Evolutionary conservation across 2,888 invertebrate species (phyloP).

Genomic region (Aphidoletes aphidimyza): DNA sequence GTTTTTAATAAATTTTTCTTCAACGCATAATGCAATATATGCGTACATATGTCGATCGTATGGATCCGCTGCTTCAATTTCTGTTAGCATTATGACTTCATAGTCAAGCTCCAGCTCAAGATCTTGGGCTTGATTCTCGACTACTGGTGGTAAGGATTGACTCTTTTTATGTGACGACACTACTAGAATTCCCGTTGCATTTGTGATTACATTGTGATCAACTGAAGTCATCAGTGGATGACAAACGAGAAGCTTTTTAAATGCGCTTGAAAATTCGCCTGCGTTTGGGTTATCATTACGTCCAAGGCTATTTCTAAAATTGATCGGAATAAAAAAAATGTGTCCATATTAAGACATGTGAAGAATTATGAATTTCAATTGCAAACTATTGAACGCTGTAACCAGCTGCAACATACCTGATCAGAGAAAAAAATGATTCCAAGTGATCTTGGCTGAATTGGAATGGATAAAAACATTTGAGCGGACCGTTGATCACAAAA

Average conservation of each 20-base stretch:
- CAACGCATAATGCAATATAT: slow-evolving; percentile 34
- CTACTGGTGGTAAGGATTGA: background rate
- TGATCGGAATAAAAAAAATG: background rate
- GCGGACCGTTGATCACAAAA: background rate
- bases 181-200: slow-evolving; percentile 43
- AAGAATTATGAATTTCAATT: no score
- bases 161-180: background rate
- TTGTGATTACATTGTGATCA: background rate
- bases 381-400: background rate
- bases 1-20: slow-evolving; percentile 12
- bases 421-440: background rate
- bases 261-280: slow-evolving; percentile 16
- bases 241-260: background rate
- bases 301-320: slow-evolving; percentile 1
- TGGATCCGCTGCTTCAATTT: background rate
- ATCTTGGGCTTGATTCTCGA: background rate
- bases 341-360: background rate
- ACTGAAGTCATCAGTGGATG: slow-evolving; percentile 5
- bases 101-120: slow-evolving; percentile 1
- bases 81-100: background rate
- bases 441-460: background rate
- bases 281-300: slow-evolving; percentile 41
- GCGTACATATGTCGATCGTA: background rate
- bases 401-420: background rate
- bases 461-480: background rate